A percentile compares a stretch with the other conserved stretches of the same genome.
Evolutionary conservation across 2,113 vertebrate species (phyloP).

Genomic region (Neotoma lepida): DNA sequence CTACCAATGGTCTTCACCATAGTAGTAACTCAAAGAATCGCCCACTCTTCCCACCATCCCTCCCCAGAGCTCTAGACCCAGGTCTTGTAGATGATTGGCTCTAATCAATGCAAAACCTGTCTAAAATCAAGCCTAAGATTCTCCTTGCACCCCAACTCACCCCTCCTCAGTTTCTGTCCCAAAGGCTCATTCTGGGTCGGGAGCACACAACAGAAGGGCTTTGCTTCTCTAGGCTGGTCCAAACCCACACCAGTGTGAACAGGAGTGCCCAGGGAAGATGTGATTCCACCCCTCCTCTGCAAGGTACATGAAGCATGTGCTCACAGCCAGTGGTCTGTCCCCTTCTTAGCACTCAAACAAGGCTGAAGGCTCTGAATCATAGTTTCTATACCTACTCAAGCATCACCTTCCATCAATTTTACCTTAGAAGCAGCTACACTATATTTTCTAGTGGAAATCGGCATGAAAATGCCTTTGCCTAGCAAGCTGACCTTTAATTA

Average conservation of each 20-base stretch:
- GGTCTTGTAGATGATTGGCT: background rate
- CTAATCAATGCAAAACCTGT: background rate
- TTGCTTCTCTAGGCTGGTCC: background rate
- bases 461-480: background rate
- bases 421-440: background rate
- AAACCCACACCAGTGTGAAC: background rate
- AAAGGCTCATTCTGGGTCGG: background rate
- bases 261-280: background rate
- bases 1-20: background rate
- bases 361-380: background rate
- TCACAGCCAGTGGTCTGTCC: background rate
- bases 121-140: background rate
- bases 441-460: background rate
- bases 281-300: background rate
- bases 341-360: slow-evolving; percentile 2
- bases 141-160: background rate
- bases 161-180: background rate
- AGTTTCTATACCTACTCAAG: background rate
- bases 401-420: background rate
- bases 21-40: background rate
- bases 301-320: too few species aligned
- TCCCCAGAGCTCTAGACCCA: background rate
- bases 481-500: background rate
- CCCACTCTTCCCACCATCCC: background rate
- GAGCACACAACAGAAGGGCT: background rate